These are phyloP conservation scores for Mastigias papua DNA, from an alignment of 30 jellyfish, hydroid and myxozoan species.

Conservation along the genomic window DNA sequence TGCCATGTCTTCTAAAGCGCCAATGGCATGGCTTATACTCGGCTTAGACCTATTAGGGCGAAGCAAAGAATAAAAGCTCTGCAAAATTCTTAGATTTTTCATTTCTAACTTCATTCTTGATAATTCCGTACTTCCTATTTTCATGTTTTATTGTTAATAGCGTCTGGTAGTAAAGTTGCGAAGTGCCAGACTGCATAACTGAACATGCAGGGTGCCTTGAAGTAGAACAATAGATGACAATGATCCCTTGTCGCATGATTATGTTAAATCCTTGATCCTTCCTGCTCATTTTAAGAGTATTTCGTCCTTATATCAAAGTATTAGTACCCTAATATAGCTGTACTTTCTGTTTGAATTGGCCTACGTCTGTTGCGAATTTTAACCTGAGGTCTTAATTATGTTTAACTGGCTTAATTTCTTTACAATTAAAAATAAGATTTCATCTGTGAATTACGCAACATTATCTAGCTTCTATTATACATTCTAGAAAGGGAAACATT, in stretches of 20 bases:
- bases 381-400: background rate
- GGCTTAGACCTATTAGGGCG: background rate
- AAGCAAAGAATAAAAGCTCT: background rate
- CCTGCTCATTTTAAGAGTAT: constrained; percentile 28
- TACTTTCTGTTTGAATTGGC: background rate
- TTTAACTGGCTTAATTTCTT: background rate
- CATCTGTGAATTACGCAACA: background rate
- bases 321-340: background rate
- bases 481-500: constrained; percentile 73
- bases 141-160: background rate
- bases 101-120: background rate
- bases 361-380: background rate
- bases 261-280: background rate
- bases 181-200: constrained; percentile 8
- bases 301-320: constrained; percentile 5
- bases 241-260: background rate
- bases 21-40: background rate
- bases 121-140: constrained; percentile 34
- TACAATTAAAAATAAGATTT: background rate
- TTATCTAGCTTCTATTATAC: background rate
- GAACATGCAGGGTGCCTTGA: constrained; percentile 1
- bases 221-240: background rate
- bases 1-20: background rate
- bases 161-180: background rate
- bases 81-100: background rate